Base-by-base conservation (phyloP, 2,113 vertebrate species). In the Lanius ludovicianus region DNA sequence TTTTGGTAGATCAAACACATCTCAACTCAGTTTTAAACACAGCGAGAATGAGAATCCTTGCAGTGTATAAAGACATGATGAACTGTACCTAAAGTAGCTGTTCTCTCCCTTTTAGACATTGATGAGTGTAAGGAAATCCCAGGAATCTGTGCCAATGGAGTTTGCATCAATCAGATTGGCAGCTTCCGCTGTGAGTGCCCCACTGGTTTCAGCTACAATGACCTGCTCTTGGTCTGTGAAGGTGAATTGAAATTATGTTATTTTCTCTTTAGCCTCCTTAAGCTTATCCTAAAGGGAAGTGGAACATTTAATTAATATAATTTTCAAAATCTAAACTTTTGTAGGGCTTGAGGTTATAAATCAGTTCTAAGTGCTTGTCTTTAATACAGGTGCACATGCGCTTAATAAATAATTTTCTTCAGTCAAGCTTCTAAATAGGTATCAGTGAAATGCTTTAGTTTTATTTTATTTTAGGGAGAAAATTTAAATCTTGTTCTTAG, bases 111-210 rank as follows among this genome's bases (percentile, higher is more conserved):
- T 98, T 85, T 96, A 99, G 98, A 99, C 97, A 99, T 99, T 79
- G 98, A 99, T 68, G 99, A 99, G 94, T 99, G 98, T 92, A 98
- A 98, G 82, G 98, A 99, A 93, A 99, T 99, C 80, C 98, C 98
- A 73, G 98, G 98, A 56, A 98, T 99, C 73, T 99, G 98, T 96
- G 98, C 98, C 77, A 99, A 98, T 19, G 98, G 98, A 19, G 98
- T 99, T 79, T 99, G 99, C 95, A 98, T 99, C 88, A 99, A 99
- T 97, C 98, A 98, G 91, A 98, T 99, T 30, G 98, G 98, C 90
- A 99, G 98, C 87, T 99, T 99, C 97, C 98, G 98, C 84, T 99
- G 98, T 49, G 98, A 99, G 87, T 99, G 98, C 71, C 99, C 99
- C 17, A 98, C 98, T 53, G 99, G 98, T 81, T 99, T 99, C 97